A percentile compares a stretch with the other conserved stretches of the same genome.
Evolutionary conservation across 2,888 invertebrate species (phyloP).

Genomic region (Drosophila acutilabella): DNA sequence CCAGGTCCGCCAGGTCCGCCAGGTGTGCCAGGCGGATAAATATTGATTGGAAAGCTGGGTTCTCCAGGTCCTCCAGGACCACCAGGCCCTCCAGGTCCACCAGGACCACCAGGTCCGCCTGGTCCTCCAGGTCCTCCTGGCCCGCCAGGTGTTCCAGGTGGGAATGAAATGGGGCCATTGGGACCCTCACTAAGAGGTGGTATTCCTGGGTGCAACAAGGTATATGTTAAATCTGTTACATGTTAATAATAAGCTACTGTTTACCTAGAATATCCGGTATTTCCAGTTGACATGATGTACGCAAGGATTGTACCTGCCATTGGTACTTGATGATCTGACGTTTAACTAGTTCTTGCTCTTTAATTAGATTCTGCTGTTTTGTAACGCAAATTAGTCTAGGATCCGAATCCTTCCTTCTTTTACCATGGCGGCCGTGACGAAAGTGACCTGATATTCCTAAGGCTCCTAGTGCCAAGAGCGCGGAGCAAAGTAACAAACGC

Average conservation of each 20-base stretch:
- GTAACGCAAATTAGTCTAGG: background rate
- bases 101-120: too few relatives aligned
- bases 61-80: too few relatives aligned
- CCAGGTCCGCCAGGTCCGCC: too few relatives aligned
- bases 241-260: background rate
- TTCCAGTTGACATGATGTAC: background rate
- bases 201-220: background rate
- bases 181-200: background rate
- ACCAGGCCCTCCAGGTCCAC: too few relatives aligned
- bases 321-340: background rate
- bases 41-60: too few relatives aligned
- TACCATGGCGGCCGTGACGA: background rate
- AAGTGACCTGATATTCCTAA: background rate
- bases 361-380: background rate
- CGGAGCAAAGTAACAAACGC: background rate
- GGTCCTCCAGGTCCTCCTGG: too few relatives aligned
- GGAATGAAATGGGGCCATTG: background rate
- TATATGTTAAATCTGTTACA: background rate
- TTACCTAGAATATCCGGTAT: background rate
- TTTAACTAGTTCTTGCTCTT: background rate
- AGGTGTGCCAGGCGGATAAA: too few relatives aligned
- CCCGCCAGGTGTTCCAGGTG: background rate
- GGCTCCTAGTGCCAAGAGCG: slow-evolving; percentile 21
- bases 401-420: background rate
- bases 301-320: background rate